Evolutionary conservation across 2,888 invertebrate genomes (phyloP).

Genomic region (Neoitamus cyanurus): DNA sequence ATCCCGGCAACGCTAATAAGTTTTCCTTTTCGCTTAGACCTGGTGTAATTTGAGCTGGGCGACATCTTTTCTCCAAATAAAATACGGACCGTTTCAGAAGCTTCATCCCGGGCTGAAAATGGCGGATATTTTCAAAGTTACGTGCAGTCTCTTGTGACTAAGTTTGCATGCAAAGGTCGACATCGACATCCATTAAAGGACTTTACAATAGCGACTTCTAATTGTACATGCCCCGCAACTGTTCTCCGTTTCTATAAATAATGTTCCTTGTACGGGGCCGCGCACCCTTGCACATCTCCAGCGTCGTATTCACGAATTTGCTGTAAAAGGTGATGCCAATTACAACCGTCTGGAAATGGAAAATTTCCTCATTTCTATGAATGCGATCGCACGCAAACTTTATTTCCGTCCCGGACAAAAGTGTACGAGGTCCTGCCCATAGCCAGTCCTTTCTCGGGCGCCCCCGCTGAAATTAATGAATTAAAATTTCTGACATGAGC

Average conservation of each 20-base stretch:
- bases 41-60: not conserved
- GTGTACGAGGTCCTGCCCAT: not conserved
- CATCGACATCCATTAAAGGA: not conserved
- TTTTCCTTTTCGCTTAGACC: not conserved
- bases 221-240: not conserved
- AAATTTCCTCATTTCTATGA: constrained; percentile 42
- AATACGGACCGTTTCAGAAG: not conserved
- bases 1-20: not conserved
- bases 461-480: not conserved
- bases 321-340: constrained; percentile 27
- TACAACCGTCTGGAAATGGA: constrained; percentile 42
- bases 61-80: not conserved
- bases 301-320: not conserved
- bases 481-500: not conserved
- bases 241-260: not conserved
- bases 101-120: not conserved
- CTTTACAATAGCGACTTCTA: not conserved
- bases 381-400: constrained; percentile 37
- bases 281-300: not conserved
- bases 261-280: not conserved
- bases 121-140: not conserved
- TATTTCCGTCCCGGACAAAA: constrained; percentile 36
- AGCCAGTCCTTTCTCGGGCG: not conserved
- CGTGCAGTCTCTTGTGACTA: not conserved
- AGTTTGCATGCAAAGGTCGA: not conserved